A percentile compares a stretch with the other conserved stretches of the same genome.
Conservation (phyloP, 2,113 vertebrate species). For the Campylomormyrus numenius region DNA sequence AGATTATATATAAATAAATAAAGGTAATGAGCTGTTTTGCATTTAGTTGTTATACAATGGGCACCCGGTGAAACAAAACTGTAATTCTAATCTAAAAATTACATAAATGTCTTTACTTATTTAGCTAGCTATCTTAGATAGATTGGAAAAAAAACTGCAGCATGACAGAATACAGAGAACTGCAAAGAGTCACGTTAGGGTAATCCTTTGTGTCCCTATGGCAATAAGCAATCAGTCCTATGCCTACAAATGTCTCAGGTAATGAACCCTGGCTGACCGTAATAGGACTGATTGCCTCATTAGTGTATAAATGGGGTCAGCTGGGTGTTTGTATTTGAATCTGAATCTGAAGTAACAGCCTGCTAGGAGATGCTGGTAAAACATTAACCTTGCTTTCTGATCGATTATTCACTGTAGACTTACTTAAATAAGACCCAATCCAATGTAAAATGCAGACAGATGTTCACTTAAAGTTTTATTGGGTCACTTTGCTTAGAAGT, state of each 20-base stretch:
- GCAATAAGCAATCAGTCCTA: background rate
- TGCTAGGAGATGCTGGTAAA: background rate
- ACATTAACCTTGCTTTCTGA: background rate
- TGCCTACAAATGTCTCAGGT: background rate
- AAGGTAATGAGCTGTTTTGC: background rate
- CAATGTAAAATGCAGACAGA: background rate
- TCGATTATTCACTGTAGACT: background rate
- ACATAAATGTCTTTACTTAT: background rate
- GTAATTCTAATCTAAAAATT: background rate
- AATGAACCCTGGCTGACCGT: background rate
- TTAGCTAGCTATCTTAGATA: background rate
- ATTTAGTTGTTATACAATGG: background rate
- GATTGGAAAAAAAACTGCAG: background rate
- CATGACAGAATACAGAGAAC: background rate
- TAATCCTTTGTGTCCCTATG: background rate
- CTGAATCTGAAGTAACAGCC: background rate
- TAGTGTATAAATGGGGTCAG: background rate
- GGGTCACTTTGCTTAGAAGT: background rate
- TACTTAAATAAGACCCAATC: background rate
- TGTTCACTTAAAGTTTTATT: background rate
- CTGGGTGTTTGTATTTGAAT: background rate
- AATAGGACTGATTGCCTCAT: background rate
- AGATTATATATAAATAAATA: background rate
- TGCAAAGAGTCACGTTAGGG: background rate
- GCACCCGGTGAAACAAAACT: background rate